phyloP scores from a whole-genome alignment of 1,140 invertebrate genomes.

The Diorhabda carinulata region DNA sequence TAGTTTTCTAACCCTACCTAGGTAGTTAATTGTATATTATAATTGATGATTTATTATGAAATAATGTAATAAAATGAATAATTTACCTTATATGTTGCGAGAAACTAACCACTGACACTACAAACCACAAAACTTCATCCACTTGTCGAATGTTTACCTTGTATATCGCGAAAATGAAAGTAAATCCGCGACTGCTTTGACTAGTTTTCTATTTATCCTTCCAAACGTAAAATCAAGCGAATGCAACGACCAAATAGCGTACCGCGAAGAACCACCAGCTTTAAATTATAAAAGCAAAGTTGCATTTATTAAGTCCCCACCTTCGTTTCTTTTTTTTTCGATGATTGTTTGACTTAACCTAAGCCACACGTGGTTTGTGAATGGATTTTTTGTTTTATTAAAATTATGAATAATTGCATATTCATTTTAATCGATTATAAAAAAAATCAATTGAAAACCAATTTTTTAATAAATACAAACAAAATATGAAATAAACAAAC shows the following conservation, averaged over 20 bases:
- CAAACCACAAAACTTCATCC: conserved; percentile 5
- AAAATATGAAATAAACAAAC: no score
- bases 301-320: conserved; percentile 15
- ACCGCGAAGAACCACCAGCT: background rate
- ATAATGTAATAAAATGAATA: background rate
- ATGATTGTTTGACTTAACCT: conserved; percentile 11
- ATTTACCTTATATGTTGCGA: conserved; percentile 6
- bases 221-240: background rate
- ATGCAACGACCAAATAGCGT: conserved; percentile 4
- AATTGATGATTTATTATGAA: no score
- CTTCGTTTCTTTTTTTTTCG: background rate
- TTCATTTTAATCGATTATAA: no score
- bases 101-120: conserved; percentile 7
- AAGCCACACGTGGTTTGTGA: conserved; percentile 1
- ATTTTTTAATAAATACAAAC: no score
- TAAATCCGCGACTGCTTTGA: background rate
- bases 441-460: no score
- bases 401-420: no score
- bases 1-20: no score
- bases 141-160: background rate
- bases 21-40: no score
- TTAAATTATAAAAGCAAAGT: conserved; percentile 3
- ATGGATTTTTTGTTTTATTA: no score
- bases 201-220: background rate
- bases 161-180: conserved; percentile 3